A percentile compares a stretch with the other conserved stretches of the same genome.
Conservation (phyloP, 2,797 vertebrate genomes). For the Pampus argenteus region DNA sequence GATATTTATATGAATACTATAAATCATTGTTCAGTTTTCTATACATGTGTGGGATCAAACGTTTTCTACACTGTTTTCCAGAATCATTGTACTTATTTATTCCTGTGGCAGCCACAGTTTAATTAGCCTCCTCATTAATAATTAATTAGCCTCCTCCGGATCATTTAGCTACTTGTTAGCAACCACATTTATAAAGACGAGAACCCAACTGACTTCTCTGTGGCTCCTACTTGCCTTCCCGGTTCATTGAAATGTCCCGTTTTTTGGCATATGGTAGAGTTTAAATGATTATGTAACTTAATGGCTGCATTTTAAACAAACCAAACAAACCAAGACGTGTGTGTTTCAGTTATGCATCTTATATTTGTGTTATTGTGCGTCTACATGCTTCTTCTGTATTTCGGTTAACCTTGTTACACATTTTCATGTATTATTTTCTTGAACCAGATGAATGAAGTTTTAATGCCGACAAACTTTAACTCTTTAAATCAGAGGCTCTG, state of each 20-base stretch:
- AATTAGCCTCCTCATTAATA: too few species aligned
- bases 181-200: too few species aligned
- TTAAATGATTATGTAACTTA: not conserved
- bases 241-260: too few species aligned
- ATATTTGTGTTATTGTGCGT: not conserved
- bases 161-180: too few species aligned
- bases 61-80: slow-evolving; percentile 28
- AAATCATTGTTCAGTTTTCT: slow-evolving; percentile 25
- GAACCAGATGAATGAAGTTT: not conserved
- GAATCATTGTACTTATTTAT: slow-evolving; percentile 17
- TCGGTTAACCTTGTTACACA: not conserved
- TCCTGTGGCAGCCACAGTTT: not conserved
- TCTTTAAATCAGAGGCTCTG: too few species aligned
- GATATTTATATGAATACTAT: slow-evolving; percentile 51
- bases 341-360: not conserved
- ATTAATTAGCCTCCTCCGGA: too few species aligned
- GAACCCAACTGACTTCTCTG: too few species aligned
- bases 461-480: not conserved
- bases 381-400: not conserved
- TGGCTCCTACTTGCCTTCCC: too few species aligned
- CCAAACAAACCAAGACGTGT: not conserved
- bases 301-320: not conserved
- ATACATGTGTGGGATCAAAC: slow-evolving; percentile 16
- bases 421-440: not conserved
- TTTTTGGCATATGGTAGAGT: not conserved